Evolutionary conservation across 2,113 vertebrate genomes (phyloP), one percentile per base, ranked within the genome.

Genomic region (Verasper variegatus): DNA sequence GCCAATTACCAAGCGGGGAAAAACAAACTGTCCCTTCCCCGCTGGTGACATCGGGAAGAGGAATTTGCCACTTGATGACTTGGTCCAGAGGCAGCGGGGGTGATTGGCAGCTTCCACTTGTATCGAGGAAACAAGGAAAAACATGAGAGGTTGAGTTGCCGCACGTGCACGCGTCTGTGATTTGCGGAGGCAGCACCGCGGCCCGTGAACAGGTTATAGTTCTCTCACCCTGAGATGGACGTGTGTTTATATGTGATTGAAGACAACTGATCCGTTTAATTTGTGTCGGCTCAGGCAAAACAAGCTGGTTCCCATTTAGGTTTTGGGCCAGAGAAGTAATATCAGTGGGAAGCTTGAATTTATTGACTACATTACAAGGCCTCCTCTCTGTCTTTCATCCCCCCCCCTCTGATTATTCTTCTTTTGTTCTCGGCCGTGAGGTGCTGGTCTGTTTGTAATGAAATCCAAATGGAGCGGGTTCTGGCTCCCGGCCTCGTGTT

Each of bases 381-480:
- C n/a, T 9, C 47, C 57, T 65, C 35, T 49, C 13, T 31, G 15
- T 13, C 1, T 61, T 54, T 77, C 61, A 74, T 76, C 23, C 64
- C 58, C 23, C 24, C 51, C 65, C 58, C 55, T 64, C 57, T 85
- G 76, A 92, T 89, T 83, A 88, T 89, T 86, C 76, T 86, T 81
- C 78, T 87, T 91, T 88, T 88, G 83, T 90, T 88, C 76, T 83
- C 4, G 47, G 54, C 66, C 74, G 77, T 73, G 74, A 84, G 70
- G 68, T 71, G 55, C 76, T 57, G 77, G 77, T 69, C 86, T 87
- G 84, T 82, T 84, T 80, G 66, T 88, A 93, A 93, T 92, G 85
- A 93, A 93, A 91, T 81, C 78, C 90, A 92, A 95, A 91, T 91
- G 88, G 70, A 76, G 82, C 75, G 72, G 67, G 76, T 77, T 84